A percentile compares a stretch with the other conserved stretches of the same genome.
Evolutionary conservation across 2,113 vertebrate genomes (phyloP).

Genomic region (Pterocles orientalis): DNA sequence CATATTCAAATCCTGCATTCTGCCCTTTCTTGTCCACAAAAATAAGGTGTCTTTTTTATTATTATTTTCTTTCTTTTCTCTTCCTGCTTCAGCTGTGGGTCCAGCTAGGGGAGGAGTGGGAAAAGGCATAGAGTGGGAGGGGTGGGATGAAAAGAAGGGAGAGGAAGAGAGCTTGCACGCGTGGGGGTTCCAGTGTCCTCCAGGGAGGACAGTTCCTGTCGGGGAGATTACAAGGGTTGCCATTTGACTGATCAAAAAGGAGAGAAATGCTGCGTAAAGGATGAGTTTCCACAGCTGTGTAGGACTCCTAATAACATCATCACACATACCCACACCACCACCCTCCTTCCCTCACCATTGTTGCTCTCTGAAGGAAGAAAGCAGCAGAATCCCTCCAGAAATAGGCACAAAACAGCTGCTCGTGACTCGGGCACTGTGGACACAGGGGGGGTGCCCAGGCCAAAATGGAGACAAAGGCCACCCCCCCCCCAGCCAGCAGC

Average conservation of each 20-base stretch:
- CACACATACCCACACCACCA: background rate
- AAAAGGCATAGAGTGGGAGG: background rate
- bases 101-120: background rate
- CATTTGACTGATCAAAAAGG: constrained; percentile 51
- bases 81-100: background rate
- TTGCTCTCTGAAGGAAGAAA: background rate
- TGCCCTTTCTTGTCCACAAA: background rate
- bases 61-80: background rate
- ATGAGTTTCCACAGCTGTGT: constrained; percentile 47
- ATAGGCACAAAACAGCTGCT: background rate
- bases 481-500: background rate
- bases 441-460: background rate
- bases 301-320: background rate
- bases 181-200: background rate
- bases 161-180: rapidly evolving
- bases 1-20: background rate
- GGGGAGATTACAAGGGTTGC: constrained; percentile 32
- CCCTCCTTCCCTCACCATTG: background rate
- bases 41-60: background rate
- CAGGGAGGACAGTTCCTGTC: constrained; percentile 33
- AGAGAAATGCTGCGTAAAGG: background rate
- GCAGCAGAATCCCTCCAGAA: background rate
- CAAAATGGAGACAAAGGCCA: background rate
- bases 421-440: background rate
- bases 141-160: background rate